Percentiles rank a stretch among this genome's conserved stretches.
Evolutionary conservation across 2,113 vertebrate genomes (phyloP).

Genomic region (Coptodon rendalli): DNA sequence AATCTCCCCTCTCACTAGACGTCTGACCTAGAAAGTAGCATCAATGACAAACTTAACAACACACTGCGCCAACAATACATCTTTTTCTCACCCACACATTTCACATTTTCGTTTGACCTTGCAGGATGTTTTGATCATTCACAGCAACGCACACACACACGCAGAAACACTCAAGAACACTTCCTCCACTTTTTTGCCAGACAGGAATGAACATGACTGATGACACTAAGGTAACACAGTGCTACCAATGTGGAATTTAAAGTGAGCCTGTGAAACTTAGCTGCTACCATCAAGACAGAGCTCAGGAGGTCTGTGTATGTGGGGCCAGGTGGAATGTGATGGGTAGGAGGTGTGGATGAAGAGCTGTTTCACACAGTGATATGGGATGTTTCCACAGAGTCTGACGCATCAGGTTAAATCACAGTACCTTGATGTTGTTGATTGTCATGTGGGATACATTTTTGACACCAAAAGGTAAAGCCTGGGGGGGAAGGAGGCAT

Average conservation of each 20-base stretch:
- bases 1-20: not conserved
- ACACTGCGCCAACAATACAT: not conserved
- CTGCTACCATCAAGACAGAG: not conserved
- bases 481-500: not conserved
- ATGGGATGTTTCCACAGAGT: not conserved
- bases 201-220: constrained; percentile 22
- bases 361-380: not conserved
- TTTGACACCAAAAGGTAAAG: not conserved
- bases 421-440: not conserved
- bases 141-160: not conserved
- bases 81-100: not conserved
- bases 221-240: not conserved
- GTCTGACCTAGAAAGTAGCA: constrained; percentile 19
- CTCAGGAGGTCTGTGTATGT: not conserved
- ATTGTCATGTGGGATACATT: not conserved
- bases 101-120: constrained; percentile 6
- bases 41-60: constrained; percentile 27
- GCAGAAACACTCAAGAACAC: not conserved
- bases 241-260: constrained; percentile 33
- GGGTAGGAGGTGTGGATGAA: not conserved
- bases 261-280: constrained; percentile 18
- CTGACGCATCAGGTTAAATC: not conserved
- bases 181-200: not conserved
- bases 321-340: not conserved
- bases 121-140: not conserved